A percentile compares a stretch with the other conserved stretches of the same genome.
These are phyloP conservation scores for Takifugu flavidus DNA, from an alignment of 2,113 vertebrate genomes.

Conservation along the genomic window DNA sequence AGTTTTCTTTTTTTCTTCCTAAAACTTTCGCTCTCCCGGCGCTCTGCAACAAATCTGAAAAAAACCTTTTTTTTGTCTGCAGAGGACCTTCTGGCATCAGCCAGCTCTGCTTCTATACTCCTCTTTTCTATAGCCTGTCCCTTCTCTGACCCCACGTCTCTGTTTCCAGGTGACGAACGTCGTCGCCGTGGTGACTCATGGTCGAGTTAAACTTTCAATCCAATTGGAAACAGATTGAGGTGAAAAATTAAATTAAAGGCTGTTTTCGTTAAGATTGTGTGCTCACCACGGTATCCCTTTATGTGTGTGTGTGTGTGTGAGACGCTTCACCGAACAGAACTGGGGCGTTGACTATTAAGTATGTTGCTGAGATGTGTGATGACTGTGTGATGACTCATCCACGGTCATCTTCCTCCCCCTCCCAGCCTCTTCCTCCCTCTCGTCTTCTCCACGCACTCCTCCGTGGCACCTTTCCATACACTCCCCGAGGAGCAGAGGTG, in stretches of 20 bases:
- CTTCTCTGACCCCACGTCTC: too few species aligned
- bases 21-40: too few species aligned
- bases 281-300: constrained; percentile 21
- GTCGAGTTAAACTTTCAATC: constrained; percentile 54
- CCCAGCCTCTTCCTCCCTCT: constrained; percentile 9
- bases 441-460: constrained; percentile 16
- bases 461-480: background rate
- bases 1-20: too few species aligned
- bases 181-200: too few species aligned
- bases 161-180: too few species aligned
- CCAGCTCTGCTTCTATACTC: too few species aligned
- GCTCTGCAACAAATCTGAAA: too few species aligned
- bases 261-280: constrained; percentile 30
- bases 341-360: constrained; percentile 18
- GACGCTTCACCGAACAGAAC: constrained; percentile 26
- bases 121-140: too few species aligned
- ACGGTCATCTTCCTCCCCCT: constrained; percentile 34
- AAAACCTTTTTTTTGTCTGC: too few species aligned
- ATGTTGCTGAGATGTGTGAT: constrained; percentile 29
- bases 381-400: constrained; percentile 60
- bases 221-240: constrained; percentile 33
- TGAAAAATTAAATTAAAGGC: constrained; percentile 37
- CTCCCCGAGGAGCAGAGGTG: background rate
- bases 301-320: constrained; percentile 14
- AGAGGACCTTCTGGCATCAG: too few species aligned